Conservation (phyloP, 2,888 invertebrate species). For the Drosophila aldrichi region DNA sequence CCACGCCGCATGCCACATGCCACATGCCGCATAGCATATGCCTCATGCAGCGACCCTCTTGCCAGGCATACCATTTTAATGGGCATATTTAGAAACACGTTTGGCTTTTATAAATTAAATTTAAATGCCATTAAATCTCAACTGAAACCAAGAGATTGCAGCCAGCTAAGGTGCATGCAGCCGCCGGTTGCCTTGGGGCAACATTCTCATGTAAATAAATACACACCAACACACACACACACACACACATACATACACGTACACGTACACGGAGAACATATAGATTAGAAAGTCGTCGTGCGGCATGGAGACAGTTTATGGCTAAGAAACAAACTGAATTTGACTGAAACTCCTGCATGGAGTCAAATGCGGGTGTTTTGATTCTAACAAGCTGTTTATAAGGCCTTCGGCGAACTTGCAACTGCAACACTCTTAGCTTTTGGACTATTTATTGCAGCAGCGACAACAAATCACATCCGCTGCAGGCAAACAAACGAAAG, state of each 20-base stretch:
- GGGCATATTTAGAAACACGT: conserved; percentile 68
- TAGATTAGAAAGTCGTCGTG: conserved; percentile 57
- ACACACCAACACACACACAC: conserved; percentile 8
- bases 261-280: conserved; percentile 18
- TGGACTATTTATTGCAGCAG: conserved; percentile 62
- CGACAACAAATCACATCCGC: conserved; percentile 42
- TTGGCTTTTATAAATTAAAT: conserved; percentile 70
- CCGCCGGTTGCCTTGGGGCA: conserved; percentile 18
- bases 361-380: conserved; percentile 36
- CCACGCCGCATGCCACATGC: conserved; percentile 41
- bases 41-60: conserved; percentile 4
- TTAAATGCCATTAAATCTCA: conserved; percentile 71
- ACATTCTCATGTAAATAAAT: conserved; percentile 55
- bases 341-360: conserved; percentile 2
- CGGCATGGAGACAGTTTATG: conserved; percentile 30
- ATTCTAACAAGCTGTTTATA: conserved; percentile 59
- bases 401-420: conserved; percentile 64
- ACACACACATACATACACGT: conserved; percentile 12
- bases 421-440: conserved; percentile 35
- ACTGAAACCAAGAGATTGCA: conserved; percentile 46
- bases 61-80: conserved; percentile 28
- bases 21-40: conserved; percentile 10
- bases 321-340: conserved; percentile 29
- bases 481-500: conserved; percentile 57
- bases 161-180: conserved; percentile 48